These are phyloP conservation scores for Rhabdomys pumilio DNA, from an alignment of 2,797 vertebrate genomes.

Conservation along the genomic window DNA sequence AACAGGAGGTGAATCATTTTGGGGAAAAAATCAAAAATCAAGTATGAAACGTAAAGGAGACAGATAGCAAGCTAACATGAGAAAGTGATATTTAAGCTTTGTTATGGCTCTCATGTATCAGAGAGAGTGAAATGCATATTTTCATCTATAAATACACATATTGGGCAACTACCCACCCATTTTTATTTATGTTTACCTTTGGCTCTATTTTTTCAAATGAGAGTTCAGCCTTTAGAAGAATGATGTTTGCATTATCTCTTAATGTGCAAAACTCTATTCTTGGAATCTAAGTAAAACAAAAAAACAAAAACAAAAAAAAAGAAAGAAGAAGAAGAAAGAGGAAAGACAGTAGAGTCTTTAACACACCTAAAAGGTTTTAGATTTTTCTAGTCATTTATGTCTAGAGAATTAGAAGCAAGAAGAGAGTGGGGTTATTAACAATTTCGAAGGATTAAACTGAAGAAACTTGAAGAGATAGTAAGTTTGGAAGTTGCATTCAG, in stretches of 20 bases:
- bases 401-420: neutral
- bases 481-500: neutral
- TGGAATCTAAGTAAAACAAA: neutral
- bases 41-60: neutral
- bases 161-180: neutral
- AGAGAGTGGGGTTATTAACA: neutral
- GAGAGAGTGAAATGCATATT: neutral
- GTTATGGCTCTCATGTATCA: neutral
- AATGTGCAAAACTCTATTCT: no score
- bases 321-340: neutral
- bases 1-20: neutral
- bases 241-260: neutral
- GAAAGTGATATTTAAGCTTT: neutral
- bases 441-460: neutral
- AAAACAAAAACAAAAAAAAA: no score
- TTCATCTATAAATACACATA: neutral
- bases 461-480: neutral
- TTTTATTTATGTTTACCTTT: neutral
- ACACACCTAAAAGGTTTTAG: neutral
- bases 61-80: neutral
- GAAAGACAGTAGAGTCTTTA: neutral
- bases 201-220: neutral
- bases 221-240: neutral
- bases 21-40: neutral
- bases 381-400: neutral